Percentiles rank a stretch among this genome's conserved stretches.
These are phyloP conservation scores for Idaea straminata DNA, from an alignment of 2,888 invertebrate species.

Conservation along the genomic window DNA sequence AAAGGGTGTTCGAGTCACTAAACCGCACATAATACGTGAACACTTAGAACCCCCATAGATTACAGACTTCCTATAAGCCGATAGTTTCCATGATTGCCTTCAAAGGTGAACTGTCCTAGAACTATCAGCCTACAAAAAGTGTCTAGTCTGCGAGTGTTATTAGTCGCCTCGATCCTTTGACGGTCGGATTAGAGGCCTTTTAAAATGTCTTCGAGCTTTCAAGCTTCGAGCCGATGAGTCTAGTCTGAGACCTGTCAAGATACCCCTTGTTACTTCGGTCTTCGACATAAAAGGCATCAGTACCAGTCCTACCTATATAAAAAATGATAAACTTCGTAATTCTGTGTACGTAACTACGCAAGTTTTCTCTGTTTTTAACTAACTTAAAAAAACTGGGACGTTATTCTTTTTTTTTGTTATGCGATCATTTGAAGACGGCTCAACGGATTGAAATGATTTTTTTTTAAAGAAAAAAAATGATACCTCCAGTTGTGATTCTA, in stretches of 20 bases:
- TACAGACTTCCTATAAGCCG: too few species aligned
- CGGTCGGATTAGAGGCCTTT: slow-evolving; percentile 11
- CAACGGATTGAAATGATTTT: too few species aligned
- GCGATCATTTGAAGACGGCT: too few species aligned
- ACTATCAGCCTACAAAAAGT: not conserved
- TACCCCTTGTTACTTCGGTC: not conserved
- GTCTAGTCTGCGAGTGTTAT: not conserved
- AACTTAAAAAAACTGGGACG: too few species aligned
- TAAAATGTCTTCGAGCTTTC: slow-evolving; percentile 7
- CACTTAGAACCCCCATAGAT: too few species aligned
- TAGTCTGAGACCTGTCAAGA: slow-evolving; percentile 15
- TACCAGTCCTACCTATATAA: not conserved
- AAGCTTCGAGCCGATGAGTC: slow-evolving; percentile 7
- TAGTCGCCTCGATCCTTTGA: not conserved
- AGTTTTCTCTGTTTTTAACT: too few species aligned
- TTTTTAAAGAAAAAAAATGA: too few species aligned
- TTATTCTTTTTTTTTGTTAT: too few species aligned
- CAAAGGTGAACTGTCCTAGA: not conserved
- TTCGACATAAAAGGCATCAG: slow-evolving; percentile 18
- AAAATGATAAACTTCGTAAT: not conserved
- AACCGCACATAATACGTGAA: too few species aligned
- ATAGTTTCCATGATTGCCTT: too few species aligned
- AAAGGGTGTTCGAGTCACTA: too few species aligned
- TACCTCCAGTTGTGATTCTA: too few species aligned
- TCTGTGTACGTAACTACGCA: not conserved